Base-by-base conservation (phyloP, 2,797 vertebrate genomes). In the Cichlasoma orientale region DNA sequence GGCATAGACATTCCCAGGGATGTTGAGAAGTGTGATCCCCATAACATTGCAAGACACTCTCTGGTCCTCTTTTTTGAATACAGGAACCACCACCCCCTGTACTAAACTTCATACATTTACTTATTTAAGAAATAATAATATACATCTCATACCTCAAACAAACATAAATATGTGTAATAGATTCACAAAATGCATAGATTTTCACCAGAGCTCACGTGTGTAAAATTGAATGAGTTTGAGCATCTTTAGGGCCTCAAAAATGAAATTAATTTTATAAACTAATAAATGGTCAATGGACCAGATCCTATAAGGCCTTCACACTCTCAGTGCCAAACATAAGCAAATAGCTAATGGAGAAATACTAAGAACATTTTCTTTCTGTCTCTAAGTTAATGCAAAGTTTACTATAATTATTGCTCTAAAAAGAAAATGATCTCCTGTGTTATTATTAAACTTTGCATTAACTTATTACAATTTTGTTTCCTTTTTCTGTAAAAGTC, bases 131-230 rank as follows among this genome's bases (percentile, higher is more conserved):
- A 59, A 59, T 21, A 59, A 59, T 1, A 59, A 0, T 38, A 14
- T 5, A 38, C 7, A 38, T 23, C 58, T 5, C 7, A 0, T 33
- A 38, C 31, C 6, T 6, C 6, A n/a, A 59, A n/a, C 36, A 38
- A 0, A 23, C n/a, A 59, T 21, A 33, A n/a, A 33, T 0, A 31
- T 2, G 3, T n/a, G 19, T 1, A 41, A 61, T 13, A 41, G 33
- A 9, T 16, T 29, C 7, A 29, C 25, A 18, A 56, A 56, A 27
- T 47, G 5, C 14, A 2, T 5, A 41, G 14, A 16, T 56, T 29
- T 18, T 13, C 12, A 41, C 11, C 38, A 13, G 12, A 41, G 11
- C 38, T 13, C 1, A 38, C 38, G 25, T 56, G 16, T 14, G 36
- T 25, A 31, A 11, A 18, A 19, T 7, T 18, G 16, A 57, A 41